Evolutionary conservation across 2,113 vertebrate species (phyloP), one percentile per base, ranked within the genome.

Genomic region (Oreochromis spilurus): DNA sequence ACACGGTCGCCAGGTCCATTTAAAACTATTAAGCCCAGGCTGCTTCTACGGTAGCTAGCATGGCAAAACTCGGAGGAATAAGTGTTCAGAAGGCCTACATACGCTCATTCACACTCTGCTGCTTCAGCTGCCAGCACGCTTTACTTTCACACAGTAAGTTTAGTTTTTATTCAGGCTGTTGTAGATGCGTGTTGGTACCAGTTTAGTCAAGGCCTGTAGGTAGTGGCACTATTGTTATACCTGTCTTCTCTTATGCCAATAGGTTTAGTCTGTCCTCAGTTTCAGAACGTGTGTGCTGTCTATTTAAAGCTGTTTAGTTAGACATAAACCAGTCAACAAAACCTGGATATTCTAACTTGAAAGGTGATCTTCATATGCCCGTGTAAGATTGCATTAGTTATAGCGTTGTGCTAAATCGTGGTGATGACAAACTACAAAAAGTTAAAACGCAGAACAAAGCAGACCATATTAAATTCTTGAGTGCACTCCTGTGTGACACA

Each of bases 41-140:
- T 82, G 77, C 77, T 40, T 52, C 40, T 38, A 5, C 75, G 12
- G 43, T 16, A 85, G 89, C 90, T 93, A 95, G 84, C 93, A 82
- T 57, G 82, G 34, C 62, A 13, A 62, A 38, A 90, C 82, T 89
- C 57, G 5, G 14, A 26, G 72, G 58, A 31, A 21, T 60, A 43
- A 31, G 70, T 31, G 26, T 77, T 26, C 45, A 34, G 52, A 40
- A 67, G 89, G 88, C 91, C 90, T n/a, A 1, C 26, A 9, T 12
- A 9, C 53, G 24, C 53, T 58, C n/a, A 4, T 36, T 10, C 57
- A 7, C 5, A 43, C 16, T 6, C 4, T 36, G 13, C 48, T 62
- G 34, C 12, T 13, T 8, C 19, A 24, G 2, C 48, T 21, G 10
- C 16, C 10, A 21, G 4, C 21, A 11, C 2, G 1, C 21, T 24